Base-by-base conservation (phyloP, 2,797 vertebrate genomes). In the Centroberyx gerrardi region DNA sequence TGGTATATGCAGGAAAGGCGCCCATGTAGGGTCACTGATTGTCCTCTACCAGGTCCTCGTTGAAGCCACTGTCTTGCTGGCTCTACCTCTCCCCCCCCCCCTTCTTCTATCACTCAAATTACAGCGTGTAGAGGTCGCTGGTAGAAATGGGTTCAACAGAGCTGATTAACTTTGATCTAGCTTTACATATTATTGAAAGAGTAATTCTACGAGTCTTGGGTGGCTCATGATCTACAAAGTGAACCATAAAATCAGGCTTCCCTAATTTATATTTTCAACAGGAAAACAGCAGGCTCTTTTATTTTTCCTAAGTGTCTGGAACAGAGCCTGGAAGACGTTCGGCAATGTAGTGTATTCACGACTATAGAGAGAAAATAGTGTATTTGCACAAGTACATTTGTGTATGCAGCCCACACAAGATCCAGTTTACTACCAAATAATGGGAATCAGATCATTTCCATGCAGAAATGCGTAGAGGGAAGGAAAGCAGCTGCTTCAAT, bases 11-110 rank as follows among this genome's bases (percentile, higher is more conserved):
- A 94, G 93, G 93, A 95, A 94, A 94, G 92, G 93, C 90, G 75
- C 92, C 95, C 95, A 95, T 94, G 90, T 94, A 94, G 91, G 94
- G 94, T 94, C 94, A 94, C 89, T 89, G 90, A 69, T 82, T 95
- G 94, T 94, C 94, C 92, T 95, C 93, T 82, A 80, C 84, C 60
- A 78, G 78, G 87, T 81, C 87, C 91, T 88, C 83, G 90, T 85
- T 85, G 74, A 90, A 88, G 80, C 74, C 83, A 77, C 87, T 89
- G 87, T 91, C 90, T 86, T 73, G 77, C 77, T 85, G 80, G 75
- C 88, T 89, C 86, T 83, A 62, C 85, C 87, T 68, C 74, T 14
- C 64, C 68, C 68, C 78, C 68, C 54, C 86, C 74, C 65, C 65
- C 74, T 78, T 80, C 83, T 81, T 76, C 86, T 81, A 83, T 93